Evolutionary conservation across 37 sponge, comb jelly and placozoan genomes (phyloP), one percentile per base, ranked within the genome.

Genomic region (Chondrosia reniformis): DNA sequence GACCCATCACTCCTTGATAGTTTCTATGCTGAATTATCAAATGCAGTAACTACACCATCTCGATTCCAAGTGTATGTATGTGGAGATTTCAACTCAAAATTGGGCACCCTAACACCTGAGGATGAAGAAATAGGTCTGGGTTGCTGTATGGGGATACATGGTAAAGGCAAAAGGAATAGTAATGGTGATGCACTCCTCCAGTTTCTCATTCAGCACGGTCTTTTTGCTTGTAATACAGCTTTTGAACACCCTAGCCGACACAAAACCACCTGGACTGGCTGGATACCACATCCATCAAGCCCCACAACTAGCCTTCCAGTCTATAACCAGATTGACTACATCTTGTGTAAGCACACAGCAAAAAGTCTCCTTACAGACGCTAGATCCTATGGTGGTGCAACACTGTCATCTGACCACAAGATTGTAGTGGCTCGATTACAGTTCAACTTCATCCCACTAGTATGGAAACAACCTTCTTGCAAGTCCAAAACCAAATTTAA

Each of bases 131-230:
- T 62, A 22, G 63, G 63, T 62, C 9, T 62, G 27, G n/a, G 27
- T 22, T 62, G 27, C 63, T 24, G 27, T 62, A 49, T 49, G 52
- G 52, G 52, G 52, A 49, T 10, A 49, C 52, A 49, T 15, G 10
- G 15, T 49, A 10, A 15, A 19, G 15, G 15, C 15, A 10, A 49
- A 10, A 59, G 61, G 22, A 69, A 69, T 25, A 40, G 42, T 5
- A 69, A 69, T 69, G 72, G 12, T 69, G 40, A 37, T 38, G 72
- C 72, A n/a, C 72, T 69, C 40, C 42, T 40, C 42, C 72, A 69
- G 66, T 69, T 69, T 69, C 43, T 69, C 40, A 34, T 39, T 12
- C 40, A 39, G 25, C 44, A 40, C 3, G 72, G 72, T 39, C 72
- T 69, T 5, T 69, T 69, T 40, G 72, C 72, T 2, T 69, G 72